Percentiles rank a stretch among this genome's conserved stretches.
Conservation (phyloP, 2,888 invertebrate genomes). For the Phlogophora meticulosa region DNA sequence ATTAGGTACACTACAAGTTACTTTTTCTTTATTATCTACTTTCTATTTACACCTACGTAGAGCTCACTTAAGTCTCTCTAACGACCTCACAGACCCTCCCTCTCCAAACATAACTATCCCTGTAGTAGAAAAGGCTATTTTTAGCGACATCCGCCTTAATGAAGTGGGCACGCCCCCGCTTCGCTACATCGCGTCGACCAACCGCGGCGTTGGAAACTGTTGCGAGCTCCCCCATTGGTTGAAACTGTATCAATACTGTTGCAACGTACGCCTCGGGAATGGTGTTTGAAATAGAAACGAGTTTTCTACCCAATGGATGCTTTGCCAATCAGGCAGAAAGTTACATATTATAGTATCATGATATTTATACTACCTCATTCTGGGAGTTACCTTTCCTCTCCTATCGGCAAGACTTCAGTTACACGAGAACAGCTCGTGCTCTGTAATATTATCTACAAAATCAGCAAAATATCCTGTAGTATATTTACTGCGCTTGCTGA, state of each 20-base stretch:
- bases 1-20: too few relatives aligned
- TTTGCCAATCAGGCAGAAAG: slow-evolving; percentile 20
- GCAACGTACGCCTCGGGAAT: slow-evolving; percentile 28
- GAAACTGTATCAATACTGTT: slow-evolving; percentile 61
- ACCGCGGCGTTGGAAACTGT: slow-evolving; percentile 71
- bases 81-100: slow-evolving; percentile 25
- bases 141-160: slow-evolving; percentile 64
- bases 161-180: slow-evolving; percentile 68
- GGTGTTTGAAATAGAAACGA: slow-evolving; percentile 22
- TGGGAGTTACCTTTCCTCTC: background rate
- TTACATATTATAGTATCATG: background rate
- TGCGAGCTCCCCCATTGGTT: slow-evolving; percentile 63
- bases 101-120: slow-evolving; percentile 24
- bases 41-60: too few relatives aligned
- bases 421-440: background rate
- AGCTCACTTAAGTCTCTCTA: background rate
- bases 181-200: slow-evolving; percentile 63
- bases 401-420: background rate
- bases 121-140: slow-evolving; percentile 35
- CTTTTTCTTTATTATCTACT: too few relatives aligned
- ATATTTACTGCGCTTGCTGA: too few relatives aligned
- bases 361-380: background rate
- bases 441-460: background rate
- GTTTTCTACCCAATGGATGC: slow-evolving; percentile 39
- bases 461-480: too few relatives aligned